These are phyloP conservation scores for Ischnus inquisitorius DNA, from an alignment of 2,888 invertebrate genomes.

Conservation along the genomic window DNA sequence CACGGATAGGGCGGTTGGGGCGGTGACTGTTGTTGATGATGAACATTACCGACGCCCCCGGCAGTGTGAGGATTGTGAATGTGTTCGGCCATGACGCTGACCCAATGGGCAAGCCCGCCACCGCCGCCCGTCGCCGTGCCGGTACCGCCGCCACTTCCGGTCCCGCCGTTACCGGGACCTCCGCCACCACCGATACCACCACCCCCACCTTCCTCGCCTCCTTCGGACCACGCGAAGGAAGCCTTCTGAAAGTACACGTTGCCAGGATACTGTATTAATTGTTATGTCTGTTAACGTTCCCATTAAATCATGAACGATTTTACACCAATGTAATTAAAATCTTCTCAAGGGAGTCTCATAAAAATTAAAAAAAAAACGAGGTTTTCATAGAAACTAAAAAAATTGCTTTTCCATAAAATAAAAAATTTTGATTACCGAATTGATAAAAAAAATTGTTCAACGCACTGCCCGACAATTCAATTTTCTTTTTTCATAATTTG, in stretches of 20 bases:
- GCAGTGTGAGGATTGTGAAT: constrained; percentile 93
- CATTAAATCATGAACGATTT: not conserved
- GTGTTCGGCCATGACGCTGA: constrained; percentile 98
- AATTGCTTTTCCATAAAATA: too few relatives aligned
- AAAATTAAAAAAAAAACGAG: too few relatives aligned
- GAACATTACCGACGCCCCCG: constrained; percentile 87
- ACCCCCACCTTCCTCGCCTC: constrained; percentile 87
- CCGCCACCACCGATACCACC: constrained; percentile 86
- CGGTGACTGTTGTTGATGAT: constrained; percentile 85
- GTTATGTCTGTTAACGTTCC: constrained; percentile 61
- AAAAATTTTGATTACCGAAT: too few relatives aligned
- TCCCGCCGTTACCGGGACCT: constrained; percentile 85
- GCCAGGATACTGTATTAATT: constrained; percentile 73
- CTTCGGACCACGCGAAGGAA: constrained; percentile 86
- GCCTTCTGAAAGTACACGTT: constrained; percentile 85
- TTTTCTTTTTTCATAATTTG: too few relatives aligned
- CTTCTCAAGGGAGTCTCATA: too few relatives aligned
- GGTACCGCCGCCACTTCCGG: constrained; percentile 86
- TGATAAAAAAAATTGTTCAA: too few relatives aligned
- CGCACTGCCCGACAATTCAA: too few relatives aligned
- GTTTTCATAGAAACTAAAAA: too few relatives aligned
- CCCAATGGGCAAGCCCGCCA: constrained; percentile 95
- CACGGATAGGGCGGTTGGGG: constrained; percentile 84
- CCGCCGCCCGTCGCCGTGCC: constrained; percentile 83
- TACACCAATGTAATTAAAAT: not conserved